Percentiles rank a stretch among this genome's conserved stretches.
Evolutionary conservation across 2,113 vertebrate species (phyloP).

Genomic region (Rhinopomastus cyanomelas): DNA sequence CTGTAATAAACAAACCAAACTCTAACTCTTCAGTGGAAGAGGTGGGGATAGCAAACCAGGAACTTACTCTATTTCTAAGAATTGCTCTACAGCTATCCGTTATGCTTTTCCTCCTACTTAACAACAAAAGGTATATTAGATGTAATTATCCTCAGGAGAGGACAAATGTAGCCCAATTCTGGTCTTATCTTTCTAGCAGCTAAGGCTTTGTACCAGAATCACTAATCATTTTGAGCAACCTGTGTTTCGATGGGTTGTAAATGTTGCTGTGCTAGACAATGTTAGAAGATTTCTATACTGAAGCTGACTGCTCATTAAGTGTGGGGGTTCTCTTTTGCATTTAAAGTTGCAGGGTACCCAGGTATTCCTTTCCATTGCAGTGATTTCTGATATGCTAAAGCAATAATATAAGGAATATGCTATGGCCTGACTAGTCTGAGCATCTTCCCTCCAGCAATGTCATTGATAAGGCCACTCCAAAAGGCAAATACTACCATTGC

Average conservation of each 20-base stretch:
- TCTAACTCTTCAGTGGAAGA: not conserved
- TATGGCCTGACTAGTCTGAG: not conserved
- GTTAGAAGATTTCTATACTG: not conserved
- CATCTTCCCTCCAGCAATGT: not conserved
- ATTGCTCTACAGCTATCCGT: not conserved
- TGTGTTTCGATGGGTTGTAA: not conserved
- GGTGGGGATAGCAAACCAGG: not conserved
- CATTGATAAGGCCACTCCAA: not conserved
- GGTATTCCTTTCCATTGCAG: not conserved
- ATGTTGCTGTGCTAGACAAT: not conserved
- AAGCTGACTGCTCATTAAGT: not conserved
- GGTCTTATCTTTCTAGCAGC: not conserved
- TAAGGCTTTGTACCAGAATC: conserved; percentile 4
- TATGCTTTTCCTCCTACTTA: not conserved
- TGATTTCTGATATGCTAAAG: not conserved
- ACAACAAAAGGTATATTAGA: not conserved
- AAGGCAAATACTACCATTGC: not conserved
- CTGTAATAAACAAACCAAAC: not conserved
- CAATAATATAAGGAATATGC: not conserved
- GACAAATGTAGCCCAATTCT: not conserved
- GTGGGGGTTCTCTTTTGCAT: not conserved
- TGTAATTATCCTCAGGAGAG: not conserved
- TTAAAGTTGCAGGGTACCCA: not conserved
- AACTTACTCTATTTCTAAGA: not conserved
- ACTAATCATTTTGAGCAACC: conserved; percentile 1